Base-by-base conservation (phyloP, 1,140 invertebrate species). In the Dufourea novaeangliae region DNA sequence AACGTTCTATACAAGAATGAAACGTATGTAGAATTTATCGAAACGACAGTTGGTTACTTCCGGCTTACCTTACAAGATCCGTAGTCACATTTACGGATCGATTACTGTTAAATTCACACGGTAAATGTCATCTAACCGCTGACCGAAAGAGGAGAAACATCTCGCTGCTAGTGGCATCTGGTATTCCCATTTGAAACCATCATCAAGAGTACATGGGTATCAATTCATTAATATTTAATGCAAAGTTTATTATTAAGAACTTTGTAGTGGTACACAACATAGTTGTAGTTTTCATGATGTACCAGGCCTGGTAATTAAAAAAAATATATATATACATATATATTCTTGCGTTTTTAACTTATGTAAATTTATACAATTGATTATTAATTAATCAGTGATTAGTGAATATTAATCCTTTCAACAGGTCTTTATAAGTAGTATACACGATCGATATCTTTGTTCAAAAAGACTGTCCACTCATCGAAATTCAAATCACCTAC, bases 401-500 rank as follows among this genome's bases (percentile, higher is more conserved):
- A n/a, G n/a, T n/a, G n/a, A n/a, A n/a, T n/a, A n/a, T n/a, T 37
- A 37, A 8, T 37, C 3, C 34, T 37, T 8, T 5, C 34, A 8
- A 3, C 34, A 37, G 34, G 34, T 5, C 34, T 37, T 37, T 37
- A 37, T 8, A 5, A 8, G 34, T 8, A 37, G 3, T 37, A 37
- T 8, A 37, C 8, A 37, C 34, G 8, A 34, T 78, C 27, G 29
- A 12, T 22, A 50, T 67, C 52, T 59, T 74, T 39, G 52, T 64
- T 32, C 29, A 46, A 32, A 4, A 20, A 27, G 20, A 0, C 39
- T n/a, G 57, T 37, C 25, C 27, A 46, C 66, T 69, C 41, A 76
- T 75, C n/a, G 54, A 66, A 67, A 54, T 83, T 82, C 52, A 64
- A 82, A 78, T 82, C 57, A 46, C 39, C 67, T 41, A 56, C 34